These are phyloP conservation scores for Xestia sexstrigata DNA, from an alignment of 2,888 invertebrate genomes.

Conservation along the genomic window DNA sequence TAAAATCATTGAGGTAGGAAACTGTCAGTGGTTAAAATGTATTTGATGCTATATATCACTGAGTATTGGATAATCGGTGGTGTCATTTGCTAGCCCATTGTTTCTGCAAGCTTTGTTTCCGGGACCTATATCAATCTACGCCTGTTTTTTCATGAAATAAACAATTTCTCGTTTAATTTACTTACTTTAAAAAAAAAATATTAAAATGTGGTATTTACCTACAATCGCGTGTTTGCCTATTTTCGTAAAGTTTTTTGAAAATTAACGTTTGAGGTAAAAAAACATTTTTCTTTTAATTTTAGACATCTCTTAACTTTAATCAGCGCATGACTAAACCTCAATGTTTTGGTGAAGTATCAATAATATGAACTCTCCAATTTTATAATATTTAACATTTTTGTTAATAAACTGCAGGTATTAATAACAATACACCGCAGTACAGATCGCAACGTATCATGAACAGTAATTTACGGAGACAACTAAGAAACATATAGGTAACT, in stretches of 20 bases:
- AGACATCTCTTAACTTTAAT: not conserved
- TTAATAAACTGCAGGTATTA: not conserved
- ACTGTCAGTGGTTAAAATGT: too few relatives aligned
- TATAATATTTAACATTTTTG: not conserved
- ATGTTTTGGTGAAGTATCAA: not conserved
- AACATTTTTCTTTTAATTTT: not conserved
- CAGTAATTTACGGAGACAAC: slow-evolving; percentile 9
- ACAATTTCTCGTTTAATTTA: not conserved
- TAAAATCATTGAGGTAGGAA: too few relatives aligned
- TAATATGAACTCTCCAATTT: not conserved
- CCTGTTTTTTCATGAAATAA: not conserved
- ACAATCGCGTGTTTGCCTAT: not conserved
- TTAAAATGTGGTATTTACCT: too few relatives aligned
- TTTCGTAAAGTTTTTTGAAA: not conserved
- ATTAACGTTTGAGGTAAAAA: not conserved
- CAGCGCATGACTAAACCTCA: not conserved
- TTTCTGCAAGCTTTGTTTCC: slow-evolving; percentile 9
- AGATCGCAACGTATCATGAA: not conserved
- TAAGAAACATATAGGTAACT: slow-evolving; percentile 9
- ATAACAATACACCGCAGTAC: not conserved
- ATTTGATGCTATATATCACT: not conserved
- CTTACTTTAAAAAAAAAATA: too few relatives aligned
- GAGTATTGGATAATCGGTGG: not conserved
- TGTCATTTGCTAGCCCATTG: not conserved
- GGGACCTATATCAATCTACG: not conserved